Base-by-base conservation (phyloP, 2,888 invertebrate species). In the Odontocolon sp. region DNA sequence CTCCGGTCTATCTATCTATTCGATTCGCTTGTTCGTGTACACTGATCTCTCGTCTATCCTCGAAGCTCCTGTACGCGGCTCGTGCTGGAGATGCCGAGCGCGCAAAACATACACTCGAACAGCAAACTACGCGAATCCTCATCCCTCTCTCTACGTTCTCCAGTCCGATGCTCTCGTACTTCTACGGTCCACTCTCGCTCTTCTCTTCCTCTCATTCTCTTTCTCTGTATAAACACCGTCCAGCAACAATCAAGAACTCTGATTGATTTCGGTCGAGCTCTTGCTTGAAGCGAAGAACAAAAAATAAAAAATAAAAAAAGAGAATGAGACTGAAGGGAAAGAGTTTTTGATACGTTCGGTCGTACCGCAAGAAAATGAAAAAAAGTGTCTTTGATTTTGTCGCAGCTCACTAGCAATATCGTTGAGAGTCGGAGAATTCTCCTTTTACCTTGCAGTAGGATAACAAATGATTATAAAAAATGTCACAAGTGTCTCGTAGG, bases 171-270 rank as follows among this genome's bases (percentile, higher is more conserved):
- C 61, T 56, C 67, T 42, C 63, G 28, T 52, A 59, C 26, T 63
- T 59, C 36, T 31, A 40, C 63, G 40, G 9, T 67, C 31, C 28
- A 52, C 47, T 54, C 50, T n/a, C 54, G 5, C 33, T 28, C 45
- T 21, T 28, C 67, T 54, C 57, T 36, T 26, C 33, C 57, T 16
- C 64, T 67, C 40, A 47, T 61, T 66, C 76, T 76, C 76, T 74
- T 78, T 66, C 71, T 63, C 78, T 83, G 80, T 84, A 85, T 85
- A 85, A 87, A 87, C 85, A 86, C 71, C 77, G 79, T 77, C 80
- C 76, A 77, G 64, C 78, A 83, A 87, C 86, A 88, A 87, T 87
- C 86, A 83, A 81, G 80, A 82, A 77, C 84, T 84, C 79, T 85
- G 87, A 87, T 88, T 88, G 88, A 87, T 85, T 87, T 77, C 57